Base-by-base conservation (phyloP, 2,113 vertebrate species). In the Callipepla squamata region DNA sequence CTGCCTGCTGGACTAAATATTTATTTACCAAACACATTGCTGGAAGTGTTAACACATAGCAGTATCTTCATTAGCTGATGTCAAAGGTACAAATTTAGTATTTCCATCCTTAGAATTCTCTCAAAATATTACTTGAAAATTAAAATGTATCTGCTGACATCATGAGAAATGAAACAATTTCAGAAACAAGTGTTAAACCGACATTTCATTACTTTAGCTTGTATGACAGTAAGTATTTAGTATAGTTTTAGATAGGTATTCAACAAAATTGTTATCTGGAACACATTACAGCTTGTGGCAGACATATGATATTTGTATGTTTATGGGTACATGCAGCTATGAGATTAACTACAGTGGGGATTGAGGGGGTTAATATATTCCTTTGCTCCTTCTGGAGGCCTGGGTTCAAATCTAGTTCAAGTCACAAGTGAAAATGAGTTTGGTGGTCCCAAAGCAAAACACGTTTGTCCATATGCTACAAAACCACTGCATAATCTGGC, bases 371-470 rank as follows among this genome's bases (percentile, higher is more conserved):
- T 93, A 87, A 89, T 3, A 19, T 7, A 11, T 42, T 58, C 48
- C 74, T 57, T 11, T 61, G 47, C 42, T 47, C 66, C 62, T 76
- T 79, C 1, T 1, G 66, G 66, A 87, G 45, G 40, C 28, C 40
- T 40, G 88, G 74, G 87, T 85, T 94, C 93, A 92, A 36, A 62
- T 2, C 4, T 10, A 89, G 91, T 82, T 89, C 94, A 93, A 47
- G 74, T 26, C 61, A 30, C 50, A 18, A 80, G 74, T 51, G 89
- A 87, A 86, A 81, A 90, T 67, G 51, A 57, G 61, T 75, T 85
- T 48, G 84, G 74, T 89, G 87, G 38, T 75, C 84, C 74, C 2
- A 1, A 72, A 80, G 91, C 59, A 83, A 80, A 88, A 73, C 89
- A 30, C 59, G 28, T 89, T 59, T 88, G 69, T 74, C 73, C 7